Conservation (phyloP, 1,140 invertebrate genomes). For the Drosophila hydei region DNA sequence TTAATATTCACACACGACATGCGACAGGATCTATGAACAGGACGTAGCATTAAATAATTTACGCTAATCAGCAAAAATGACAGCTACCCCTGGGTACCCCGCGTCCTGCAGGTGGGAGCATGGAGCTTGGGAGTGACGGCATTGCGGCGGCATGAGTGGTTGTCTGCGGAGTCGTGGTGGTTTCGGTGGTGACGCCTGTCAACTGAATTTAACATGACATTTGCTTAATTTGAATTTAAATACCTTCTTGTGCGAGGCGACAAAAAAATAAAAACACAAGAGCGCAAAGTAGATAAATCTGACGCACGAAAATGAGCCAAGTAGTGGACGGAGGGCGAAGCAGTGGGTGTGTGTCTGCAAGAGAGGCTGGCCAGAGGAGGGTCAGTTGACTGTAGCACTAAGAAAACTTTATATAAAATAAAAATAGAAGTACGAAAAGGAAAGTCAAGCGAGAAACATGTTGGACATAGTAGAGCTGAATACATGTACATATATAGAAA, state of each 20-base stretch:
- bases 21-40: background rate
- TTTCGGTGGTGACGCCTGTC: constrained; percentile 48
- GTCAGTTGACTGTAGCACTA: background rate
- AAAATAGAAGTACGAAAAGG: constrained; percentile 19
- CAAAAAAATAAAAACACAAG: constrained; percentile 40
- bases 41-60: constrained; percentile 41
- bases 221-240: constrained; percentile 81
- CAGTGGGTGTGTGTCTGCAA: background rate
- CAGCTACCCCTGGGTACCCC: constrained; percentile 23
- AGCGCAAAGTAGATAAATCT: constrained; percentile 65
- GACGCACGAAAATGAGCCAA: constrained; percentile 59
- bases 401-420: constrained; percentile 7
- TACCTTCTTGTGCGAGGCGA: constrained; percentile 49
- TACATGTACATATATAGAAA: background rate
- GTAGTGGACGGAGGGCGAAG: constrained; percentile 1
- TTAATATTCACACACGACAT: constrained; percentile 6
- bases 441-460: constrained; percentile 61
- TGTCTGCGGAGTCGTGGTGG: background rate
- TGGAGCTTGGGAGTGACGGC: background rate
- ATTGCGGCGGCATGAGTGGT: background rate
- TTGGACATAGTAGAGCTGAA: constrained; percentile 14
- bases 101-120: background rate
- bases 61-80: constrained; percentile 50
- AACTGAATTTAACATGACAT: constrained; percentile 70
- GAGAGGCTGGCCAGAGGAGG: background rate